Percentiles rank a stretch among this genome's conserved stretches.
These are phyloP conservation scores for Coelogynopora nodosa DNA, from an alignment of 2,888 invertebrate genomes.

Conservation along the genomic window DNA sequence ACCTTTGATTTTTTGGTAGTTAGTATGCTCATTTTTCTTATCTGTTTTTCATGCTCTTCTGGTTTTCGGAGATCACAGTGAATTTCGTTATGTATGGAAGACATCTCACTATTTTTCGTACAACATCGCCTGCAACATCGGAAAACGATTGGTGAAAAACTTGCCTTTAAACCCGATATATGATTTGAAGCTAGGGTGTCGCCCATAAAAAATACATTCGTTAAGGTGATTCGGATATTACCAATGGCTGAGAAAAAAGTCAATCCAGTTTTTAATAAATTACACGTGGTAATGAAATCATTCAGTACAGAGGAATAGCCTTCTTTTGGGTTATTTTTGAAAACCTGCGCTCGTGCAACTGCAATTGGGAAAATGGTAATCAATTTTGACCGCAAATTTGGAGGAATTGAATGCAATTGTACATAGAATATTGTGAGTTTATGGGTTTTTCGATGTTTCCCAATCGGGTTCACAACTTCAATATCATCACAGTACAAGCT, in stretches of 20 bases:
- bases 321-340: not conserved
- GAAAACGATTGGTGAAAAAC: not conserved
- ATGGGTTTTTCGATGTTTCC: not conserved
- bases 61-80: not conserved
- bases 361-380: not conserved
- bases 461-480: not conserved
- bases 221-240: not conserved
- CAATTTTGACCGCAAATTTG: not conserved
- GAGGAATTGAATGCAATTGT: not conserved
- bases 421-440: conserved; percentile 5
- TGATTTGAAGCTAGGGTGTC: conserved; percentile 18
- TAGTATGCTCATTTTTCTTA: not conserved
- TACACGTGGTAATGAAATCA: not conserved
- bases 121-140: not conserved
- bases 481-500: not conserved
- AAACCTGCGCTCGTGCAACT: not conserved
- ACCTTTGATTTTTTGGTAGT: not conserved
- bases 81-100: not conserved
- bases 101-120: not conserved
- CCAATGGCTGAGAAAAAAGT: not conserved
- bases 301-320: not conserved
- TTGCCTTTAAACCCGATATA: not conserved
- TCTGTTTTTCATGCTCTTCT: not conserved
- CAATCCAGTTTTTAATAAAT: not conserved
- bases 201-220: not conserved